phyloP scores from a whole-genome alignment of 1,140 invertebrate species.

The Leptopilina clavipes region DNA sequence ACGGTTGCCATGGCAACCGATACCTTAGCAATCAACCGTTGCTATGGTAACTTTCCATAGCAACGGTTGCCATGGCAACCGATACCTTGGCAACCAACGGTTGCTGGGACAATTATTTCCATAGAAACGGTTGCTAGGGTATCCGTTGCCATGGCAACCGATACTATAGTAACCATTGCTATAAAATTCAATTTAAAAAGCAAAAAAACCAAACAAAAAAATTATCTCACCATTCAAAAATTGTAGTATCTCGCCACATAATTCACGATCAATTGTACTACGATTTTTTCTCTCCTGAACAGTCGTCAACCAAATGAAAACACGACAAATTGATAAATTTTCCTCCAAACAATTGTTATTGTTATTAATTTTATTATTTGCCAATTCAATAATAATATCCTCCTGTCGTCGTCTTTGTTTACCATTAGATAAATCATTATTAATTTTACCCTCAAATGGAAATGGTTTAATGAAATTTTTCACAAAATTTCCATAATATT shows the following conservation, averaged over 20 bases:
- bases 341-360: slow-evolving; percentile 57
- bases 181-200: no score
- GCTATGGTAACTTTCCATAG: no score
- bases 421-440: no score
- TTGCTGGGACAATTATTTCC: no score
- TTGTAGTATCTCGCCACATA: slow-evolving; percentile 50
- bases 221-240: slow-evolving; percentile 54
- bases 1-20: no score
- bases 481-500: slow-evolving; percentile 73
- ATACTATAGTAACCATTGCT: no score
- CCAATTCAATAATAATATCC: slow-evolving; percentile 57
- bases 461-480: slow-evolving; percentile 75
- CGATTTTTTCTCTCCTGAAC: slow-evolving; percentile 45
- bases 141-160: no score
- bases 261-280: slow-evolving; percentile 57
- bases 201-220: slow-evolving; percentile 8
- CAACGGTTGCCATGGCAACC: no score
- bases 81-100: no score
- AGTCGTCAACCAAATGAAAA: slow-evolving; percentile 67
- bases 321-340: slow-evolving; percentile 66
- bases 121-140: no score
- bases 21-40: no score
- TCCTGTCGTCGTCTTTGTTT: slow-evolving; percentile 50
- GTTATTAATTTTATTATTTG: slow-evolving; percentile 36
- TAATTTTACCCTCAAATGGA: slow-evolving; percentile 71